Conservation (phyloP, 1,140 invertebrate genomes). For the Drosophila littoralis region DNA sequence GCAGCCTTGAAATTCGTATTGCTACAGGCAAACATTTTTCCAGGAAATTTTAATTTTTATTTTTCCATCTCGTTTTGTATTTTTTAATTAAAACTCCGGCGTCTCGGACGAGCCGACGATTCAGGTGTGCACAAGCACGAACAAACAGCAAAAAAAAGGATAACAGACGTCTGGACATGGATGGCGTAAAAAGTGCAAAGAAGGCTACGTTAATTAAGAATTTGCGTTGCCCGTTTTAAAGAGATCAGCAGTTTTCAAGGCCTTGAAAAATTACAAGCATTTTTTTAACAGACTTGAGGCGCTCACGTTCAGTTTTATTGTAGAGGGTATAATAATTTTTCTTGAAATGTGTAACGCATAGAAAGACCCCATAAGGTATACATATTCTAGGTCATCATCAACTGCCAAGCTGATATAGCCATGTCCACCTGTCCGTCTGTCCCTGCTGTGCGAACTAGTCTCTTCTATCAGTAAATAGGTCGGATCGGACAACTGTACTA, state of each 20-base stretch:
- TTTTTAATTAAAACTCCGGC: slow-evolving; percentile 72
- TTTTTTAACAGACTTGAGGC: slow-evolving; percentile 65
- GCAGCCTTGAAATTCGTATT: slow-evolving; percentile 27
- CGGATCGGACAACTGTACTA: no score
- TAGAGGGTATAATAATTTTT: slow-evolving; percentile 2
- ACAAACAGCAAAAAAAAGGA: slow-evolving; percentile 17
- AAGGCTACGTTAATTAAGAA: slow-evolving; percentile 71
- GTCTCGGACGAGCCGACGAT: slow-evolving; percentile 30
- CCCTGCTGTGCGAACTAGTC: no score
- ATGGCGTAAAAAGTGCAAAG: slow-evolving; percentile 32
- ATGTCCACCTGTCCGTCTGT: no score
- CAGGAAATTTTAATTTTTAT: slow-evolving; percentile 41
- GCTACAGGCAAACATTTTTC: slow-evolving; percentile 33
- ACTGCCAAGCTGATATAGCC: no score
- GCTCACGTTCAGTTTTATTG: slow-evolving; percentile 10
- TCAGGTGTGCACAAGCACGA: slow-evolving; percentile 18
- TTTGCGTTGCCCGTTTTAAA: slow-evolving; percentile 52
- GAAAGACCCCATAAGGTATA: no score
- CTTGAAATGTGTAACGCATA: not conserved
- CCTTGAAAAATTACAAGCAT: slow-evolving; percentile 69
- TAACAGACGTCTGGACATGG: slow-evolving; percentile 13
- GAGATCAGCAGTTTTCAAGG: slow-evolving; percentile 28
- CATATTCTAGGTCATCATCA: no score
- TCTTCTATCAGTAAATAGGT: no score
- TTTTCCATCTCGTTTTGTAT: slow-evolving; percentile 53